Conservation (phyloP, 2,888 invertebrate genomes). For the Macaria liturata region DNA sequence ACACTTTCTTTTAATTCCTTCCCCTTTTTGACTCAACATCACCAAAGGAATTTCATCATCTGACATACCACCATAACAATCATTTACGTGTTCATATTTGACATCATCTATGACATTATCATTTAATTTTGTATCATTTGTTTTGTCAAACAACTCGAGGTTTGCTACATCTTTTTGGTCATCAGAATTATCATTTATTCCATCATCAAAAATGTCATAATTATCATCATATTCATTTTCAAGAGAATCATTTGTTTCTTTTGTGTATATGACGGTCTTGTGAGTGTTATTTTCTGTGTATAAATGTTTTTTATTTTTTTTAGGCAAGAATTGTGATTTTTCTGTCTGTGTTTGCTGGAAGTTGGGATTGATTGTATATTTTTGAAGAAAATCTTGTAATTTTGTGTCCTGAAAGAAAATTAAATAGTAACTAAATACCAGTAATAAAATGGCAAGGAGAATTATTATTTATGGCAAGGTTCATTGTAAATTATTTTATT, state of each 20-base stretch:
- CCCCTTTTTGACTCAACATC: constrained; percentile 32
- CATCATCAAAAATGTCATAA: neutral
- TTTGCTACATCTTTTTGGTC: neutral
- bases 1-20: constrained; percentile 26
- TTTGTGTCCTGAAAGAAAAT: constrained; percentile 33
- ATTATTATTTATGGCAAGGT: neutral
- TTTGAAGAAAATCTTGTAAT: neutral
- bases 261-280: constrained; percentile 2
- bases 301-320: neutral
- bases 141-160: too few relatives aligned
- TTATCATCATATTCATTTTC: neutral
- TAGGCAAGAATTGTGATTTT: constrained; percentile 2
- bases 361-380: constrained; percentile 16
- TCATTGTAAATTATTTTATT: neutral
- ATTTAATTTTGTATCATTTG: neutral
- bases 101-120: constrained; percentile 1
- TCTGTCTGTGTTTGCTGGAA: constrained; percentile 17
- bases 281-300: neutral
- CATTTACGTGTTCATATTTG: constrained; percentile 1
- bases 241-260: neutral
- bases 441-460: neutral
- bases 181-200: neutral
- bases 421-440: neutral
- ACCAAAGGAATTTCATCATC: constrained; percentile 48
- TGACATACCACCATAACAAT: constrained; percentile 27